Conservation (phyloP, 2,888 invertebrate genomes). For the Parelbella ahira region DNA sequence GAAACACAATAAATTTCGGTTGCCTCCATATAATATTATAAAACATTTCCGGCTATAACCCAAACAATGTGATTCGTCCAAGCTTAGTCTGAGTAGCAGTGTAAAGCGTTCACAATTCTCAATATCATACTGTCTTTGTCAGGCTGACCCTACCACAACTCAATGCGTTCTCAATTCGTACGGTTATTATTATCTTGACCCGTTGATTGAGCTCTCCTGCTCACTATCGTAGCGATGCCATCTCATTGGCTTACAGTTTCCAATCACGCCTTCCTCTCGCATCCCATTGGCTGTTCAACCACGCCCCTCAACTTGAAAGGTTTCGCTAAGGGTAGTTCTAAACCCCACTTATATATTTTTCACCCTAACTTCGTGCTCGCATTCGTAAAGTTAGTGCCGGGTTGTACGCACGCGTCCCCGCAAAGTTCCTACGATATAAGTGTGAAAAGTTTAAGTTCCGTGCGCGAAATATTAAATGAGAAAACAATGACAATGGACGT, state of each 20-base stretch:
- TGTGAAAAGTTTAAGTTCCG: slow-evolving; percentile 67
- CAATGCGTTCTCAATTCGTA: slow-evolving; percentile 79
- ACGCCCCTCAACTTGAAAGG: slow-evolving; percentile 66
- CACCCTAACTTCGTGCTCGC: slow-evolving; percentile 73
- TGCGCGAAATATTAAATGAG: slow-evolving; percentile 63
- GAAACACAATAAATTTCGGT: too few species aligned
- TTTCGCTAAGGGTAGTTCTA: slow-evolving; percentile 70
- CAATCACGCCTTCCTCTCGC: slow-evolving; percentile 61
- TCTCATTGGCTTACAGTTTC: slow-evolving; percentile 57
- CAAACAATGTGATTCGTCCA: slow-evolving; percentile 35
- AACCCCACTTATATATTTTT: slow-evolving; percentile 78
- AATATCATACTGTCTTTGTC: slow-evolving; percentile 65
- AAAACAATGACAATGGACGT: slow-evolving; percentile 86
- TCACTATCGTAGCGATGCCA: slow-evolving; percentile 50
- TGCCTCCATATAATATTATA: background rate
- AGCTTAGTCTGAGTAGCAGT: slow-evolving; percentile 40
- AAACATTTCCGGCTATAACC: slow-evolving; percentile 21
- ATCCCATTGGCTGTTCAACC: slow-evolving; percentile 58
- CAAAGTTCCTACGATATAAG: slow-evolving; percentile 62
- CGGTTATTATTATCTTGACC: slow-evolving; percentile 80
- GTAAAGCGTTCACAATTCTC: slow-evolving; percentile 51
- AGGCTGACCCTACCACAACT: slow-evolving; percentile 74
- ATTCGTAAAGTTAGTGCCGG: slow-evolving; percentile 66
- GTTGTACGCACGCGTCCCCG: slow-evolving; percentile 68
- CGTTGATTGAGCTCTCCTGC: slow-evolving; percentile 77